Conservation (phyloP, 2,113 vertebrate species). For the Mirza zaza region DNA sequence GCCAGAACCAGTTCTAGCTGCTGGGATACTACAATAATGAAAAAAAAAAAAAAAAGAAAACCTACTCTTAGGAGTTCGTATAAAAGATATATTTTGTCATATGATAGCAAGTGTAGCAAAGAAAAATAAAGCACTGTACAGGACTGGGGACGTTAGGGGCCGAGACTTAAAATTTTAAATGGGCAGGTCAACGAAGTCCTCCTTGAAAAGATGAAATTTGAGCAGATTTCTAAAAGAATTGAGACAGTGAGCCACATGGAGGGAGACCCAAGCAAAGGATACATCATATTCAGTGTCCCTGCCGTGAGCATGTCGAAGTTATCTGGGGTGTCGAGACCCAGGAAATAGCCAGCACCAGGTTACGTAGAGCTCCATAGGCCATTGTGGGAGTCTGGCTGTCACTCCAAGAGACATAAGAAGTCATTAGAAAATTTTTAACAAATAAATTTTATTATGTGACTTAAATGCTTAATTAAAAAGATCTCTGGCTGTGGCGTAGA, state of each 20-base stretch:
- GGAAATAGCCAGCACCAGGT: background rate
- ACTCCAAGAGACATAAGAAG: background rate
- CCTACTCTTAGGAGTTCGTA: background rate
- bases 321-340: background rate
- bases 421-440: background rate
- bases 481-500: background rate
- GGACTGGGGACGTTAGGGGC: background rate
- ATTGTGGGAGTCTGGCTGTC: background rate
- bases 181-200: background rate
- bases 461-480: background rate
- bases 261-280: background rate
- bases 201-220: background rate
- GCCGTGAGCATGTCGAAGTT: background rate
- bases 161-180: background rate
- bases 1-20: background rate
- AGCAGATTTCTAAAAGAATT: background rate
- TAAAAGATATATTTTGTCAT: constrained; percentile 5
- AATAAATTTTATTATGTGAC: background rate
- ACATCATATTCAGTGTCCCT: background rate
- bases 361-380: background rate
- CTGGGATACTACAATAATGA: background rate
- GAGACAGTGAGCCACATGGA: background rate
- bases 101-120: background rate
- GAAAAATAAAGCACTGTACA: background rate
- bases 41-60: background rate